Conservation (phyloP, 2,797 vertebrate genomes). For the Stomatorhinus walkeri region DNA sequence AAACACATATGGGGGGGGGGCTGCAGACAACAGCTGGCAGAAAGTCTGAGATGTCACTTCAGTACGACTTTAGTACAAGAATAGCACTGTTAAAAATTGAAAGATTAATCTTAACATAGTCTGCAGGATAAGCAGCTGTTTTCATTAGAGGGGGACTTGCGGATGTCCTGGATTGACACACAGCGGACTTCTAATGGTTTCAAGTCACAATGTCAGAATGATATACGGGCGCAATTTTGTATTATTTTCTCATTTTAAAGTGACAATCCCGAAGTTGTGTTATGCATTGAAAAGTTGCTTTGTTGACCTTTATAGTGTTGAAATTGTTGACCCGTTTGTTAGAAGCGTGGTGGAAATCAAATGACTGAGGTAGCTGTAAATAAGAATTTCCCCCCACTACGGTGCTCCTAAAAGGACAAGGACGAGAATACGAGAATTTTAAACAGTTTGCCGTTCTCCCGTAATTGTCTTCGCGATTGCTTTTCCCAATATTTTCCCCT, state of each 20-base stretch:
- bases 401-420: not conserved
- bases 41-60: not conserved
- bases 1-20: not conserved
- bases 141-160: not conserved
- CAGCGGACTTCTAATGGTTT: not conserved
- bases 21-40: not conserved
- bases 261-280: not conserved
- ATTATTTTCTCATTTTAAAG: not conserved
- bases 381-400: not conserved
- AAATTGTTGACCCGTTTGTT: not conserved
- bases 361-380: not conserved
- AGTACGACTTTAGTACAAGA: not conserved
- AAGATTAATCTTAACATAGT: not conserved
- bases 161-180: not conserved
- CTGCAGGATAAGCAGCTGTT: not conserved
- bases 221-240: not conserved
- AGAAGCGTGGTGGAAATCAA: not conserved
- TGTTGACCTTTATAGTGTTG: not conserved
- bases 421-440: not conserved
- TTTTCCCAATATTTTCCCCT: not conserved
- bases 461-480: not conserved
- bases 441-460: not conserved
- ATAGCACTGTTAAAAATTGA: not conserved
- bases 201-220: not conserved
- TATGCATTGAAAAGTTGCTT: not conserved